phyloP scores from a whole-genome alignment of 2,797 vertebrate genomes.

The Limnodromus scolopaceus region DNA sequence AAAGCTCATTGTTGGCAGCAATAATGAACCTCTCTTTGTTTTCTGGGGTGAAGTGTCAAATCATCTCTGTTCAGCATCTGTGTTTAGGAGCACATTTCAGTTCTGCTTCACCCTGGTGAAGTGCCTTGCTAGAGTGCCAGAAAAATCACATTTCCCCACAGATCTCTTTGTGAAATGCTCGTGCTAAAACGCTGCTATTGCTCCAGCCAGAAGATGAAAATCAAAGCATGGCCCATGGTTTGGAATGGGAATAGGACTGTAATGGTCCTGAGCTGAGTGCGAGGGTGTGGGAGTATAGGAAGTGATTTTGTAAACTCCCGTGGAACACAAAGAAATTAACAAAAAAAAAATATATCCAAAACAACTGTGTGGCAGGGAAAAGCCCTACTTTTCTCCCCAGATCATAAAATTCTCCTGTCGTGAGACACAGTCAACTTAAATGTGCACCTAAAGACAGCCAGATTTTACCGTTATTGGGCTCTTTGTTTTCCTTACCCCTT shows the following conservation, averaged over 20 bases:
- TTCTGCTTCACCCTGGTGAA: neutral
- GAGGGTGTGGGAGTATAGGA: accelerated
- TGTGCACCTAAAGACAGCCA: neutral
- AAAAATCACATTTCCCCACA: neutral
- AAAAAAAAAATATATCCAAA: neutral
- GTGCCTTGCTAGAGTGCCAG: neutral
- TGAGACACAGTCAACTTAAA: neutral
- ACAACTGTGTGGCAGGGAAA: neutral
- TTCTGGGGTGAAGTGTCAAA: neutral
- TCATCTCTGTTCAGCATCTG: neutral
- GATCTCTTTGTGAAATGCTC: neutral
- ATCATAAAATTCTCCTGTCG: neutral
- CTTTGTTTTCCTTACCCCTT: neutral
- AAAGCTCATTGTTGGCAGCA: neutral
- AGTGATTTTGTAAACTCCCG: neutral
- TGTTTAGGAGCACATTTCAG: neutral
- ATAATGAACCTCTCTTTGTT: neutral
- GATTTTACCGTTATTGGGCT: neutral
- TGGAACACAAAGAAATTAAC: neutral
- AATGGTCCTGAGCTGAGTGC: neutral
- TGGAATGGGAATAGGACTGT: neutral
- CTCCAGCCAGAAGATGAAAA: neutral
- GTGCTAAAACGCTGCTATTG: neutral
- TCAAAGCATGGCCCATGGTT: neutral
- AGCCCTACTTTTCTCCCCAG: neutral